Evolutionary conservation across 2,797 vertebrate species (phyloP), one percentile per base, ranked within the genome.

Genomic region (Enteromius fasciolatus): DNA sequence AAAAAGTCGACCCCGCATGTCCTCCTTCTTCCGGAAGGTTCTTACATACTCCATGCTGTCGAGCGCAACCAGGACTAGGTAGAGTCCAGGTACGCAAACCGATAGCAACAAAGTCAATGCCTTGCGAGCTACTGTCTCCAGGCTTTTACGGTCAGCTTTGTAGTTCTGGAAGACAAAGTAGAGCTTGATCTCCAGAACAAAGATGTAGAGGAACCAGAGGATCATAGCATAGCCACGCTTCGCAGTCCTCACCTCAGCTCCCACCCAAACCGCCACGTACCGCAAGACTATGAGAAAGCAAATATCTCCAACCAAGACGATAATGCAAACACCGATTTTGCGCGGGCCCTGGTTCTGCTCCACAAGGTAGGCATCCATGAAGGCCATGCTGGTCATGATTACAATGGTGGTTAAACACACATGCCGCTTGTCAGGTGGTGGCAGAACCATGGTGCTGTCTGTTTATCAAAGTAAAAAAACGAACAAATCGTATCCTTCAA

Each of bases 111-210:
- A 90, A 15, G 96, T 96, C 89, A 96, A 87, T 3, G 95, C 95
- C 84, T 96, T 95, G 83, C 96, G 93, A 50, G 96, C 95, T 80
- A 95, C 94, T 0, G 95, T 95, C 88, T 96, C 96, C 88, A 94
- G 73, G 82, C 93, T 94, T 87, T 92, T 93, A 76, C 95, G 95
- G 81, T 94, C 95, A 0, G 95, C 94, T 89, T 96, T 96, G 90
- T 96, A 96, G 89, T 96, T 96, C 91, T 96, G 96, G 89, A 96
- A 96, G 88, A 96, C 92, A 89, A 96, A 96, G 83, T 96, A 96
- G 15, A 96, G 93, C 86, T 96, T 96, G 90, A 96, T 96, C 92
- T 96, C 94, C 90, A 96, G 92, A 89, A 96, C 96, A 0, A 96
- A 96, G 89, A 96, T 92, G 86, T 96, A 96, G 25, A 96, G 94